Evolutionary conservation across 1,140 invertebrate species (phyloP), one percentile per base, ranked within the genome.

Genomic region (Sarcophaga bullata): DNA sequence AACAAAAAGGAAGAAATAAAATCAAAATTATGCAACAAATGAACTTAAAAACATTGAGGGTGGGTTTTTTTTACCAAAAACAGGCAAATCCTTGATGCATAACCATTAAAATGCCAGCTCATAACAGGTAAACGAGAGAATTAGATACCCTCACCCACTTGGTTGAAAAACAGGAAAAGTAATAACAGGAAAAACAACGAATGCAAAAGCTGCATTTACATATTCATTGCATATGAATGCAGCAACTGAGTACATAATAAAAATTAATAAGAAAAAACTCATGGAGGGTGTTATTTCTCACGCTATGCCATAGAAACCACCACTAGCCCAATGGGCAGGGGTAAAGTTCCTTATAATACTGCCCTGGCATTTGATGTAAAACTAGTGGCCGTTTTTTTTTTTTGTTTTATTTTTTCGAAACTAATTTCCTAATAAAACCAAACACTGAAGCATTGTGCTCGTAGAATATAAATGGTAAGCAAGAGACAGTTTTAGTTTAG

Each of bases 191-290:
- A 62, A 62, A 62, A 62, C 15, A 52, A 52, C 6, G 19, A 68
- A 17, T 68, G 62, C 62, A 68, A 68, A 68, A 68, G 62, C 17
- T 68, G 62, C 62, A 68, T 68, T 68, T 68, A 68, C 62, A 68
- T 68, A 68, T 68, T 68, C 62, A 52, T n/a, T n/a, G n/a, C 10
- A 13, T 6, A 58, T 13, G 15, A 54, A 58, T 15, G n/a, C 13
- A 58, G 52, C 13, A 58, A 58, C 52, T 58, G 11, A 58, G 13
- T 13, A 58, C n/a, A 9, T 15, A 58, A 58, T 6, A n/a, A n/a
- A 58, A 58, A 58, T 58, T 58, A n/a, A n/a, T 15, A 15, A 58
- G n/a, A 68, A 62, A 62, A n/a, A 68, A n/a, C 17, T 19, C 8
- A 19, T 68, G 8, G 15, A n/a, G 62, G 62, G 62, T 68, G 62